Base-by-base conservation (phyloP, 1,140 invertebrate genomes). In the Acromyrmex echinatior region DNA sequence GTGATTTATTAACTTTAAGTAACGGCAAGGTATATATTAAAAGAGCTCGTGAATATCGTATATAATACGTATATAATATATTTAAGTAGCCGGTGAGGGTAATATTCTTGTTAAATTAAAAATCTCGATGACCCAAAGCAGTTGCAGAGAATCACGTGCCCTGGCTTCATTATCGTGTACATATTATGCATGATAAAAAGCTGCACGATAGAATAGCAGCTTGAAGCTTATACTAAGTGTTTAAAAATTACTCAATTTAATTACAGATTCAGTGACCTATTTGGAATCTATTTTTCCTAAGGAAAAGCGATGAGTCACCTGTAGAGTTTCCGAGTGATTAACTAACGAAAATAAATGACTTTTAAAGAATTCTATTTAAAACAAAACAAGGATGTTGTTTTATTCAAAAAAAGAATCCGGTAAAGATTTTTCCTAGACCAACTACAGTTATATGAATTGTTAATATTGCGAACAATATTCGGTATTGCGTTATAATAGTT, bases 21-120 rank as follows among this genome's bases (percentile, higher is more conserved):
- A 62, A 14, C 14, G 71, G 71, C 2, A n/a, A 58, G 18, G n/a
- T 39, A 16, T 77, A 62, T 62, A 6, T 77, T 77, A 74, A 74
- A 74, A 31, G 58, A 12, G 71, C 31, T 62, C 21, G 2, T 39
- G 6, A 4, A 45, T 62, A 60, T 58, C 14, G n/a, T 39, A 76
- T n/a, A 25, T 60, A 35, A 45, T 77, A 77, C n/a, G 7, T 77
- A 60, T 1, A 60, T 31, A 60, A 62, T 10, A 25, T 77, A 39
- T 60, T 60, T 60, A 60, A 77, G 56, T 77, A 60, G 14, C 18
- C 4, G 7, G 28, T 73, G 49, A 56, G 16, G 2, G n/a, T 62
- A 77, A 39, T 77, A 62, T 62, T 62, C 74, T 62, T 45, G 21
- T 77, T 77, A 77, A 77, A 77, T 62, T 77, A 77, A 77, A 77